A percentile compares a stretch with the other conserved stretches of the same genome.
Conservation (phyloP, 2,113 vertebrate species). For the Pomatostomus ruficeps region DNA sequence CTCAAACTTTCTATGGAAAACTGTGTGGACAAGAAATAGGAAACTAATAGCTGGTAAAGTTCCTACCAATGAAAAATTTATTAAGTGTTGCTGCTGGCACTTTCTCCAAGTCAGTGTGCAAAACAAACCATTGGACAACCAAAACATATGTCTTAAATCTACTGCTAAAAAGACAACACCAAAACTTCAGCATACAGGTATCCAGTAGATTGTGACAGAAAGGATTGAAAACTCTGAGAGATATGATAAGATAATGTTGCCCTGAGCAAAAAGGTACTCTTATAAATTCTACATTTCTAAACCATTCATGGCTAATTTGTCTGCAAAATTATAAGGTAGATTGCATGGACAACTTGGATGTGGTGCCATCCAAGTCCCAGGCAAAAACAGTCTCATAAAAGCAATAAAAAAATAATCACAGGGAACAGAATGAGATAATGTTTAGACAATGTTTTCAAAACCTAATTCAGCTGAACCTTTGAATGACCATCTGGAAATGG, state of each 20-base stretch:
- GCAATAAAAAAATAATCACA: background rate
- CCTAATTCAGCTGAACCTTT: background rate
- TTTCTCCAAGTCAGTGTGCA: background rate
- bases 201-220: background rate
- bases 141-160: background rate
- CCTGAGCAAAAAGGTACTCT: background rate
- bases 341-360: background rate
- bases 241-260: background rate
- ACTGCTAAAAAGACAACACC: background rate
- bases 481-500: constrained; percentile 8
- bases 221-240: background rate
- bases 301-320: background rate
- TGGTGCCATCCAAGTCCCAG: background rate
- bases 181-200: background rate
- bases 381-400: background rate
- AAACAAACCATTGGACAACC: background rate
- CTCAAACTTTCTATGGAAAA: background rate
- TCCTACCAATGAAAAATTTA: background rate
- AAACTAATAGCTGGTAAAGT: background rate
- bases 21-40: background rate
- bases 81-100: background rate
- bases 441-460: background rate
- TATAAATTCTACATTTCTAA: background rate
- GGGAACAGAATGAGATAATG: background rate
- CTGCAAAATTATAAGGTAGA: background rate